Conservation (phyloP, 2,797 vertebrate genomes). For the Liasis olivaceus region DNA sequence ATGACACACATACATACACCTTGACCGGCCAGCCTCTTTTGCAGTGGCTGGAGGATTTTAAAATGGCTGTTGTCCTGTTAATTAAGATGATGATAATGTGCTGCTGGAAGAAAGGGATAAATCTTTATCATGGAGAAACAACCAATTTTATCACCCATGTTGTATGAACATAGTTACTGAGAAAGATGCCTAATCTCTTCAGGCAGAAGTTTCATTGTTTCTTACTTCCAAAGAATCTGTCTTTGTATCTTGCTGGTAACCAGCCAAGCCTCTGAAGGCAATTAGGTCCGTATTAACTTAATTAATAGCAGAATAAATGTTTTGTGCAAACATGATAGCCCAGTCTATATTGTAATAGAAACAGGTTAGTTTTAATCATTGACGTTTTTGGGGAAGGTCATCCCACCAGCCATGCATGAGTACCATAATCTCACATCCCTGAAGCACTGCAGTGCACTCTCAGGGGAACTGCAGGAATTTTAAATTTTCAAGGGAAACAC, state of each 20-base stretch:
- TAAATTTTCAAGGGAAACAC: not conserved
- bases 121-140: not conserved
- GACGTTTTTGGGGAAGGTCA: not conserved
- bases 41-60: not conserved
- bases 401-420: not conserved
- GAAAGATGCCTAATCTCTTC: not conserved
- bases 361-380: not conserved
- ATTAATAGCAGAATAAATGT: not conserved
- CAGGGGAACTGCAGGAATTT: not conserved
- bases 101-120: not conserved
- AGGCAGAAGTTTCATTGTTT: not conserved
- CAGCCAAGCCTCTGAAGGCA: not conserved
- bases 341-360: not conserved
- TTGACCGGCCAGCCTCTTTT: not conserved
- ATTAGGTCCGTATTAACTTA: not conserved
- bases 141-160: not conserved
- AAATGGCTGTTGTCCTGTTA: not conserved
- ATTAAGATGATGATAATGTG: not conserved
- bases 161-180: not conserved
- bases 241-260: not conserved
- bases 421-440: not conserved
- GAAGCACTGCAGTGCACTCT: not conserved
- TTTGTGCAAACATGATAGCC: not conserved
- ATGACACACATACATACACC: not conserved
- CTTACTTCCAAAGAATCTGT: not conserved